A percentile compares a stretch with the other conserved stretches of the same genome.
Evolutionary conservation across 2,113 vertebrate species (phyloP).

Genomic region (Psilopsiagon aurifrons): DNA sequence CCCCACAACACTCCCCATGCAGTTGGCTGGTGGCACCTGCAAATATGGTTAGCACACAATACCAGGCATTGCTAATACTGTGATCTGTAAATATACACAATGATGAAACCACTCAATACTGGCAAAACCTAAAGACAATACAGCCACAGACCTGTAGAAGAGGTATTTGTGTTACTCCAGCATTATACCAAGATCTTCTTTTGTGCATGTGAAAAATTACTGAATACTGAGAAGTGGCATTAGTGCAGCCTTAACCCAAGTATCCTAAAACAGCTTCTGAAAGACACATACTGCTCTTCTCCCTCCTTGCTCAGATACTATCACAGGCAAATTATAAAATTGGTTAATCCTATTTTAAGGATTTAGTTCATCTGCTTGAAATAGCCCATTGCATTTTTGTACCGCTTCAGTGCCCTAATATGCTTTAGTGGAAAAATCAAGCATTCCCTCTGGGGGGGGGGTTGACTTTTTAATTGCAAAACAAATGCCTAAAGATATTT

Average conservation of each 20-base stretch:
- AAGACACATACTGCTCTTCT: fast-evolving
- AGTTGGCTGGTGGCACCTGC: background rate
- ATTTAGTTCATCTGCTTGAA: slow-evolving; percentile 26
- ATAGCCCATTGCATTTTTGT: slow-evolving; percentile 25
- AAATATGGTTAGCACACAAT: background rate
- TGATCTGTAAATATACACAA: fast-evolving
- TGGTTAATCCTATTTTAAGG: slow-evolving; percentile 41
- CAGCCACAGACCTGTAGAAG: background rate
- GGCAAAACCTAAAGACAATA: background rate
- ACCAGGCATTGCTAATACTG: background rate
- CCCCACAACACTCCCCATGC: fast-evolving
- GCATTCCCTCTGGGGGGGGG: background rate
- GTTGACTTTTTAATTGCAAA: slow-evolving; percentile 66
- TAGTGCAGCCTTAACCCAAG: background rate
- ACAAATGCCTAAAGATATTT: slow-evolving; percentile 55
- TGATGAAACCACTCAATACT: background rate
- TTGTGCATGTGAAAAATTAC: background rate
- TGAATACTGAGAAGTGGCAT: background rate
- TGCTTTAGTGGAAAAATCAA: slow-evolving; percentile 29
- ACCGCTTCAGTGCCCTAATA: slow-evolving; percentile 26
- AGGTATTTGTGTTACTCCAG: background rate
- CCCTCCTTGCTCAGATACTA: background rate
- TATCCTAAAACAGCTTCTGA: background rate
- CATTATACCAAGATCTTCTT: fast-evolving
- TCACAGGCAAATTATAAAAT: slow-evolving; percentile 35